Evolutionary conservation across 2,113 vertebrate genomes (phyloP).

Genomic region (Stegostoma tigrinum): DNA sequence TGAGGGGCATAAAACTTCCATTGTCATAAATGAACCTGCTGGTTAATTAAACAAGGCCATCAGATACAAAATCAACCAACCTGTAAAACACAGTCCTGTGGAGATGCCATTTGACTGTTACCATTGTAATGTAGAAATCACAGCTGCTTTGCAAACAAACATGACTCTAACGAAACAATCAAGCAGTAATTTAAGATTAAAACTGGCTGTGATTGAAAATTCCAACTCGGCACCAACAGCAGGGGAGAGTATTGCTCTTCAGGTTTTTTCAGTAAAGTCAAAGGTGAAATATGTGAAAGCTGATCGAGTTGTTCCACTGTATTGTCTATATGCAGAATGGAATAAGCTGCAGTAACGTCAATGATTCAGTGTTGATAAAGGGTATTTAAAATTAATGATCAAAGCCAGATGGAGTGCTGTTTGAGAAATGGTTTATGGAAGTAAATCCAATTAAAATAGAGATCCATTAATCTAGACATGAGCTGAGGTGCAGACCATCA

Average conservation of each 20-base stretch:
- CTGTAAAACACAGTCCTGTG: background rate
- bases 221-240: background rate
- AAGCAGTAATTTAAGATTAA: background rate
- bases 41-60: background rate
- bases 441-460: background rate
- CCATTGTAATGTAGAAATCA: background rate
- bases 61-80: background rate
- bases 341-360: background rate
- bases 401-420: background rate
- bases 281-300: background rate
- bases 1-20: background rate
- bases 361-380: background rate
- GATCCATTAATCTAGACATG: background rate
- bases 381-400: constrained; percentile 1
- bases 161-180: background rate
- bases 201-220: background rate
- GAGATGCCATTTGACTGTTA: background rate
- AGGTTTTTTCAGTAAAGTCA: background rate
- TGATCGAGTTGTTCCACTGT: background rate
- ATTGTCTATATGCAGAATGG: background rate
- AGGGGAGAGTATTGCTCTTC: background rate
- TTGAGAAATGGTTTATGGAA: background rate
- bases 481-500: background rate
- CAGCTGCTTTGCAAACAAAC: background rate
- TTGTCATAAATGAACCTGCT: background rate